Conservation (phyloP, 2,888 invertebrate genomes). For the Drosophila pseudotakahashii region DNA sequence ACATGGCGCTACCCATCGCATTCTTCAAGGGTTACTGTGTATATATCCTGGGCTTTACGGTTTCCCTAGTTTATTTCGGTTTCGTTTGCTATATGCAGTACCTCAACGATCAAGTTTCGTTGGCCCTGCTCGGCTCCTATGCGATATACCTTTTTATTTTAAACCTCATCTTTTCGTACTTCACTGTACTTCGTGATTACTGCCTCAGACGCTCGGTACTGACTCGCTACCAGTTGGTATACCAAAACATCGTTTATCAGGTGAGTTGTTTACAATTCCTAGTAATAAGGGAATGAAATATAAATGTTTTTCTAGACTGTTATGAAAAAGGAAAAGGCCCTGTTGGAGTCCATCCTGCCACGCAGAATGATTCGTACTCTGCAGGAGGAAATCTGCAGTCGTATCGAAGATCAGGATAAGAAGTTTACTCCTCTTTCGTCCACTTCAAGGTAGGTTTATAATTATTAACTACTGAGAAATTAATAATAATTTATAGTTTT, state of each 20-base stretch:
- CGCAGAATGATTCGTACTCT: constrained; percentile 89
- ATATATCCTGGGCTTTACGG: neutral
- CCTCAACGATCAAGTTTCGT: neutral
- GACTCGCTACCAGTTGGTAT: constrained; percentile 38
- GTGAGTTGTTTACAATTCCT: neutral
- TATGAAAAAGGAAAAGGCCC: constrained; percentile 89
- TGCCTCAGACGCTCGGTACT: constrained; percentile 28
- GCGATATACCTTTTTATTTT: constrained; percentile 3
- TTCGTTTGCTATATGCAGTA: neutral
- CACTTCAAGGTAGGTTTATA: neutral
- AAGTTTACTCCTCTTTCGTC: too few species aligned
- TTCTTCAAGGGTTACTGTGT: neutral
- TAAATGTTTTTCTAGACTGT: neutral
- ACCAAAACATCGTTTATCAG: constrained; percentile 32
- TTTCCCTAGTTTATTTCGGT: neutral
- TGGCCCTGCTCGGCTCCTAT: constrained; percentile 2
- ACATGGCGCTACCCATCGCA: neutral
- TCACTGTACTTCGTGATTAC: constrained; percentile 23
- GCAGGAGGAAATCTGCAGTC: constrained; percentile 86
- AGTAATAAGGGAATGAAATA: too few species aligned
- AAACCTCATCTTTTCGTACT: constrained; percentile 22
- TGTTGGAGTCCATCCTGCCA: constrained; percentile 93
- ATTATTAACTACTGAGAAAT: neutral
- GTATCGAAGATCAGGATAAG: constrained; percentile 79
- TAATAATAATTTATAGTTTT: too few species aligned